Base-by-base conservation (phyloP, 2,888 invertebrate species). In the Lydus trimaculatus region DNA sequence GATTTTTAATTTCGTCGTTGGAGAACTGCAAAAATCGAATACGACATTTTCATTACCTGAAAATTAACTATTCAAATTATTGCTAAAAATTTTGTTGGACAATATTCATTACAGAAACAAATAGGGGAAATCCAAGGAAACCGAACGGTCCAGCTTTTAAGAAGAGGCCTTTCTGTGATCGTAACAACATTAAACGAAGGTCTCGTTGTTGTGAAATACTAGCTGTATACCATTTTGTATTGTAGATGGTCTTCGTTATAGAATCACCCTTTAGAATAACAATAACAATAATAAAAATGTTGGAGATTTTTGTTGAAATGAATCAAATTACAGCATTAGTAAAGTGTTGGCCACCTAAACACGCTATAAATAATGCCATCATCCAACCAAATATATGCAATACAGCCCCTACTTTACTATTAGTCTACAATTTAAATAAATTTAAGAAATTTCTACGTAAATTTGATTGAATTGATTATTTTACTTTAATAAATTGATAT, bases 401-500 rank as follows among this genome's bases (percentile, higher is more conserved):
- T 9, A 36, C 3, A 6, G 61, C 23, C 2, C 36, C 33, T 8
- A 63, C 13, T 23, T 61, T 39, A 17, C 8, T 23, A 20, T 20
- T 43, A 28, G 36, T 17, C 61, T 61, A n/a, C 2, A 65, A 65
- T 17, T 58, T 11, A 5, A 31, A 17, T 2, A 13, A 13, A 15
- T 20, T 17, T 56, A 11, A 52, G 9, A 61, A 59, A 8, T 17
- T 56, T 13, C 1, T 25, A 1, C 0, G 11, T n/a, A 17, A 13
- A 31, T 11, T 17, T n/a, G 2, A 7, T 15, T 0, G 11, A 28
- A 36, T 58, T 58, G n/a, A 13, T 1, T 36, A 7, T 61, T 61
- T 31, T 59, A 69, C 68, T 13, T 65, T 60, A 33, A 69, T n/a
- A 31, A 65, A 59, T 59, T 69, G 65, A 31, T 65, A 64, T 48